phyloP scores from a whole-genome alignment of 2,113 vertebrate species.

The Myodes glareolus region DNA sequence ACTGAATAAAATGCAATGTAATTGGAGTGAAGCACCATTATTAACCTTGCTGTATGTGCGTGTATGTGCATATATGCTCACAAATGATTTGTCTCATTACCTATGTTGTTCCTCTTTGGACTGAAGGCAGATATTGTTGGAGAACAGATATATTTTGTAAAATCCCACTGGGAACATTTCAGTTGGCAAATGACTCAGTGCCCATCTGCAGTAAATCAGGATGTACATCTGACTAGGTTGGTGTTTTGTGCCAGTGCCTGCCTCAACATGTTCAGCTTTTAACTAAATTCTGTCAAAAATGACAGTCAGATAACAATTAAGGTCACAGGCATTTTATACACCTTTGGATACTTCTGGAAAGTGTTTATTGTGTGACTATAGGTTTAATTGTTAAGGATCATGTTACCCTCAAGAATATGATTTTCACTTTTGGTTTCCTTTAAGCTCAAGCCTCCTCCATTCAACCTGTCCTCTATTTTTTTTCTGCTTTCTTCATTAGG shows the following conservation, averaged over 20 bases:
- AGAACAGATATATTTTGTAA: slow-evolving; percentile 72
- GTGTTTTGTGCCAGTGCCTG: slow-evolving; percentile 65
- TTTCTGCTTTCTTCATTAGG: background rate
- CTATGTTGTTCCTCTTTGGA: slow-evolving; percentile 58
- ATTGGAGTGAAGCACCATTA: background rate
- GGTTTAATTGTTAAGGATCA: background rate
- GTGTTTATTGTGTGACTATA: background rate
- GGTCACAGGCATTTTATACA: slow-evolving; percentile 36
- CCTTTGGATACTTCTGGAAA: slow-evolving; percentile 1
- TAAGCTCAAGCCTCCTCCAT: background rate
- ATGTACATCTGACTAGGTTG: slow-evolving; percentile 72
- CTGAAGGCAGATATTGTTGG: slow-evolving; percentile 47
- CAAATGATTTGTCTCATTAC: slow-evolving; percentile 36
- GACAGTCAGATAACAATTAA: slow-evolving; percentile 55
- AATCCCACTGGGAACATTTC: slow-evolving; percentile 66
- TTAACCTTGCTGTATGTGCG: background rate
- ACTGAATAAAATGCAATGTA: slow-evolving; percentile 28
- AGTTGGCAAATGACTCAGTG: slow-evolving; percentile 75
- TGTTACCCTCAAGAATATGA: background rate
- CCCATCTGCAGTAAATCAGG: slow-evolving; percentile 78
- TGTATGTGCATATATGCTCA: background rate
- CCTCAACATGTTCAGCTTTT: slow-evolving; percentile 77
- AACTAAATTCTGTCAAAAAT: slow-evolving; percentile 72
- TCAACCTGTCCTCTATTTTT: background rate
- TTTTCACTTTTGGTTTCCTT: background rate